Conservation (phyloP, 1,140 invertebrate species). For the Melipona quadrifasciata region DNA sequence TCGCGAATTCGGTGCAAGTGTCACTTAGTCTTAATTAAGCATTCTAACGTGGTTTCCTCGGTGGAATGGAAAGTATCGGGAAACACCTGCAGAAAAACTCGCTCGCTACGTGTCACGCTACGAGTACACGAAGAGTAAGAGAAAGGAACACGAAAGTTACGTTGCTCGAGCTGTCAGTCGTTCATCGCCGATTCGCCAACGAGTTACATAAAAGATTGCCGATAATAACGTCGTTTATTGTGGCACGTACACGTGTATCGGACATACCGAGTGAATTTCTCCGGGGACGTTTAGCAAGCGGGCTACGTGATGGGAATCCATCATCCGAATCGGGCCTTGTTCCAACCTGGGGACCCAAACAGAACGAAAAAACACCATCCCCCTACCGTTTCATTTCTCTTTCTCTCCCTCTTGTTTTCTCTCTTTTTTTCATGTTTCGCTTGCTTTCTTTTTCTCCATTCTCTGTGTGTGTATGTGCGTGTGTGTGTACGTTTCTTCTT, state of each 20-base stretch:
- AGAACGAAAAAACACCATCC: slow-evolving; percentile 26
- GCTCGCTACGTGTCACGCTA: background rate
- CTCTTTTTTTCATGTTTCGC: background rate
- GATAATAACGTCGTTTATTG: slow-evolving; percentile 46
- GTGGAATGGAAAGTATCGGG: background rate
- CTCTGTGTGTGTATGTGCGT: background rate
- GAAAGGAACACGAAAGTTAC: background rate
- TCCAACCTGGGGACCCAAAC: slow-evolving; percentile 23
- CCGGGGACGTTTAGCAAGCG: slow-evolving; percentile 22
- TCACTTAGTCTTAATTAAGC: background rate
- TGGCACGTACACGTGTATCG: slow-evolving; percentile 14
- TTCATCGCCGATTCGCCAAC: background rate
- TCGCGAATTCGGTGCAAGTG: too few species aligned
- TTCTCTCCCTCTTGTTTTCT: background rate
- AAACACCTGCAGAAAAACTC: background rate
- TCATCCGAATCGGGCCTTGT: slow-evolving; percentile 46
- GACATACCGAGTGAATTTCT: slow-evolving; percentile 23
- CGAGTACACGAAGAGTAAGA: background rate
- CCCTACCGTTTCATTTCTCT: background rate
- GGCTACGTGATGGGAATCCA: slow-evolving; percentile 55
- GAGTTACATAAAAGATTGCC: slow-evolving; percentile 33
- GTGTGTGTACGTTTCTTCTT: background rate
- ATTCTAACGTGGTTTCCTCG: background rate
- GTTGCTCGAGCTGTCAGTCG: background rate
- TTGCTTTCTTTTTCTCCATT: background rate